Conservation (phyloP, 2,113 vertebrate genomes). For the Phyllostomus hastatus region DNA sequence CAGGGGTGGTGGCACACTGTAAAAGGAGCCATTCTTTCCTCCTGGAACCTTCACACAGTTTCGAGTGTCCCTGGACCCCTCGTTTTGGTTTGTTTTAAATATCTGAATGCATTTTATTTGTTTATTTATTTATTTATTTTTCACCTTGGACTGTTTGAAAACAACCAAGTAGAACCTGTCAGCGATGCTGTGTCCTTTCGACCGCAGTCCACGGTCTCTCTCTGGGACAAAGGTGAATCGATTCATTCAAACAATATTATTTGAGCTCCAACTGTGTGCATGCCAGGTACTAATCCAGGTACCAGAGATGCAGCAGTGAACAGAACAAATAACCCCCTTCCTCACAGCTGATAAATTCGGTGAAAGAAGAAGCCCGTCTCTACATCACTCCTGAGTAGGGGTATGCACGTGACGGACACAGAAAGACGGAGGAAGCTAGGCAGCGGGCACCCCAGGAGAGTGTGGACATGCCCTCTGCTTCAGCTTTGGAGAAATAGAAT, state of each 20-base stretch:
- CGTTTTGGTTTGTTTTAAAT: no score
- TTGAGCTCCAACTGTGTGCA: not conserved
- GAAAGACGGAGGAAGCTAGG: not conserved
- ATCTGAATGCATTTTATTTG: no score
- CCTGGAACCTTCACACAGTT: not conserved
- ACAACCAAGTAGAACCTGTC: not conserved
- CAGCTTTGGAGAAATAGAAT: not conserved
- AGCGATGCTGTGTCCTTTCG: not conserved
- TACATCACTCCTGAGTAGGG: not conserved
- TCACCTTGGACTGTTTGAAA: not conserved
- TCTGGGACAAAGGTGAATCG: not conserved
- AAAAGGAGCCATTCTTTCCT: not conserved
- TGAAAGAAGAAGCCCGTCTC: not conserved
- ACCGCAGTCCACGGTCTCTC: not conserved
- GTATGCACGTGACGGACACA: rapidly evolving
- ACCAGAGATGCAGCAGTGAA: not conserved
- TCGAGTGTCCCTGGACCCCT: not conserved
- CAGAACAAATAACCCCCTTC: not conserved
- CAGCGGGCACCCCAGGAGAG: not conserved
- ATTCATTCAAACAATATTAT: not conserved
- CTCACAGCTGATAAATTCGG: rapidly evolving
- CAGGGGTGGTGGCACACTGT: not conserved
- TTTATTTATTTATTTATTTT: no score
- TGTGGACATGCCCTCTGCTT: not conserved
- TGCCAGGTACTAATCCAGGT: not conserved